Evolutionary conservation across 2,888 invertebrate genomes (phyloP), one percentile per base, ranked within the genome.

Genomic region (Hirtodrosophila alboralis): DNA sequence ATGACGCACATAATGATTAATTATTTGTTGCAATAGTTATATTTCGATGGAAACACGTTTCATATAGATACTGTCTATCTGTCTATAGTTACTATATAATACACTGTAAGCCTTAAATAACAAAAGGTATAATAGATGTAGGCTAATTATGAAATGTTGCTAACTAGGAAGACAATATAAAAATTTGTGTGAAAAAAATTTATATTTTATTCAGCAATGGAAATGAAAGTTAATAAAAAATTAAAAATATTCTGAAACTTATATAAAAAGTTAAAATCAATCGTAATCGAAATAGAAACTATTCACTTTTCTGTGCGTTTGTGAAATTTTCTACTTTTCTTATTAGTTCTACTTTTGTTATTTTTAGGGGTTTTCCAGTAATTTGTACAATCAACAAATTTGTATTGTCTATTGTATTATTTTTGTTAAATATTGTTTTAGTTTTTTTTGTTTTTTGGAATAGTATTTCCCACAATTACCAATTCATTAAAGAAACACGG

Each of bases 401-500:
- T 10, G 18, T 18, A 18, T 23, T 18, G 26, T 36, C n/a, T 33
- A 14, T 30, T 53, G 13, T 28, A n/a, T n/a, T n/a, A n/a, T n/a
- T n/a, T n/a, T n/a, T 37, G 8, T 47, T 23, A 30, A 18, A 3
- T 18, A 18, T 18, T 18, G 18, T 58, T 41, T 1, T 33, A 10
- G n/a, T 16, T 33, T 1, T 60, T 23, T n/a, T n/a, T n/a, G n/a
- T n/a, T n/a, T n/a, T n/a, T n/a, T n/a, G n/a, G 10, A 16, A 13
- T 36, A 26, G 12, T 21, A 9, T 18, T n/a, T n/a, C 38, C 45
- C 61, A 70, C 53, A 70, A 70, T 43, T 37, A 53, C 48, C 45
- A 61, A 37, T 51, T 40, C 56, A 66, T 21, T n/a, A 27, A 48
- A 75, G 65, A 69, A 69, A 63, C 72, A 69, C 69, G 64, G 53